These are phyloP conservation scores for Ictalurus furcatus DNA, from an alignment of 2,113 vertebrate genomes.

Conservation along the genomic window DNA sequence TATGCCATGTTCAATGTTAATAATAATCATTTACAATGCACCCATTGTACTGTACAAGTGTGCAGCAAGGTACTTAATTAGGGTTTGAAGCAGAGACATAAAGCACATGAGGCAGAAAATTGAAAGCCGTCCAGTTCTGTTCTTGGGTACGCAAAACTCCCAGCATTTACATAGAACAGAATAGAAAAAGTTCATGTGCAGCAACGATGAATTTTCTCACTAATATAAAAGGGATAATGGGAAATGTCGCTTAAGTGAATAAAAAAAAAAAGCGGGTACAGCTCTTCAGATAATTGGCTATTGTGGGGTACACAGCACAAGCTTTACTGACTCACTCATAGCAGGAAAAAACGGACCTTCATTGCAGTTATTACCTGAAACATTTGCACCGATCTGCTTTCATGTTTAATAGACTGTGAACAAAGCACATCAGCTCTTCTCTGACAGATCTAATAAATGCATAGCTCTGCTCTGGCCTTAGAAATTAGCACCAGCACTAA, in stretches of 20 bases:
- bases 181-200: conserved; percentile 28
- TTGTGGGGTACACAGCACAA: conserved; percentile 16
- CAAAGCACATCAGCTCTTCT: conserved; percentile 17
- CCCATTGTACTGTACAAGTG: not conserved
- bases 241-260: conserved; percentile 36
- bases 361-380: conserved; percentile 11
- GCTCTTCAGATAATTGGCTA: conserved; percentile 27
- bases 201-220: conserved; percentile 21
- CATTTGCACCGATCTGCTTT: conserved; percentile 7
- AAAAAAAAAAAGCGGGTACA: conserved; percentile 1
- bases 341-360: conserved; percentile 3
- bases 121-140: not conserved
- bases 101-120: not conserved
- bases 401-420: conserved; percentile 26
- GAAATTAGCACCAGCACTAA: not conserved
- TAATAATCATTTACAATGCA: not conserved
- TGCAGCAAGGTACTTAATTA: not conserved
- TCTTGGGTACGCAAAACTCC: not conserved
- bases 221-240: conserved; percentile 34
- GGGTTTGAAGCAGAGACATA: not conserved
- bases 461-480: not conserved
- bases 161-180: conserved; percentile 2
- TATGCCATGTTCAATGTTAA: not conserved
- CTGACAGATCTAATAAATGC: conserved; percentile 17
- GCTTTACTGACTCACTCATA: conserved; percentile 24